phyloP scores from a whole-genome alignment of 2,113 vertebrate species.

The Nanorana parkeri region DNA sequence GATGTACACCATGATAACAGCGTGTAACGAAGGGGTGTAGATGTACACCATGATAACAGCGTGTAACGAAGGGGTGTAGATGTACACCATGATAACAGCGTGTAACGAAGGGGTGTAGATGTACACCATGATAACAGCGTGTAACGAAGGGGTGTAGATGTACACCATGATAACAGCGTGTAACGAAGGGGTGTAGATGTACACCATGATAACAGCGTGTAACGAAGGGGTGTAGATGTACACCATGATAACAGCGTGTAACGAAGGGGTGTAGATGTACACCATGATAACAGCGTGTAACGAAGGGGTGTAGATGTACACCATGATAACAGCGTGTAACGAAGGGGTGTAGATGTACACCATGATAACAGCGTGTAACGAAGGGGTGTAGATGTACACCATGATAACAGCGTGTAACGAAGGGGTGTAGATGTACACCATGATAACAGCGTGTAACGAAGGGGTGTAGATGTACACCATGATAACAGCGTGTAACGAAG shows the following conservation, averaged over 20 bases:
- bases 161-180: background rate
- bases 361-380: background rate
- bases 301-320: background rate
- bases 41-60: background rate
- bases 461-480: background rate
- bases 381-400: background rate
- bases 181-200: background rate
- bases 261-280: background rate
- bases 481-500: too few relatives aligned
- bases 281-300: background rate
- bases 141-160: background rate
- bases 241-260: background rate
- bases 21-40: too few relatives aligned
- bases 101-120: background rate
- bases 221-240: background rate
- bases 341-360: background rate
- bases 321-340: background rate
- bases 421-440: background rate
- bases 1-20: background rate
- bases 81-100: background rate
- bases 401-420: background rate
- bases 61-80: too few relatives aligned
- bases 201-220: background rate
- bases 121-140: background rate
- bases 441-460: too few relatives aligned